Percentiles rank a stretch among this genome's conserved stretches.
Evolutionary conservation across 2,113 vertebrate species (phyloP).

Genomic region (Corythoichthys haematopterus): DNA sequence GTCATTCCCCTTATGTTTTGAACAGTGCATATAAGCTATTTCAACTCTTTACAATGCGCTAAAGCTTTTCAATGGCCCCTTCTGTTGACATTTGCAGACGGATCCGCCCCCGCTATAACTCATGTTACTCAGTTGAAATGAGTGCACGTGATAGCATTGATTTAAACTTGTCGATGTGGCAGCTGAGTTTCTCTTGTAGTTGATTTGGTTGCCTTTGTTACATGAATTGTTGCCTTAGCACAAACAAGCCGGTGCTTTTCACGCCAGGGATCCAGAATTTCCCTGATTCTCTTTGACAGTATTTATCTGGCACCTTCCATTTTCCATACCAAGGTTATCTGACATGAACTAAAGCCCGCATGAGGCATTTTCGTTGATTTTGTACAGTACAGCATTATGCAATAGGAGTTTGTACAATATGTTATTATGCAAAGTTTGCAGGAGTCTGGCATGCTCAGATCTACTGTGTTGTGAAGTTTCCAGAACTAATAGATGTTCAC

Average conservation of each 20-base stretch:
- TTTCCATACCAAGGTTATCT: slow-evolving; percentile 1
- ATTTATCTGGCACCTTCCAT: slow-evolving; percentile 23
- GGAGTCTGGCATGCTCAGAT: slow-evolving; percentile 57
- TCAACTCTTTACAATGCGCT: background rate
- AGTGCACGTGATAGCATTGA: slow-evolving; percentile 10
- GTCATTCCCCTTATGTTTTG: background rate
- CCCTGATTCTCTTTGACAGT: background rate
- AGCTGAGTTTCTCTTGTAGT: slow-evolving; percentile 37
- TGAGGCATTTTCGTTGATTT: slow-evolving; percentile 25
- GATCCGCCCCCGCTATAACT: slow-evolving; percentile 13
- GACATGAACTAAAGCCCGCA: slow-evolving; percentile 15
- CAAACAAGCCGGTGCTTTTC: slow-evolving; percentile 30
- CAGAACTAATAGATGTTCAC: slow-evolving; percentile 41
- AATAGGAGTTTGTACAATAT: slow-evolving; percentile 57
- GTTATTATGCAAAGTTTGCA: slow-evolving; percentile 62
- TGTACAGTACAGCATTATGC: slow-evolving; percentile 61
- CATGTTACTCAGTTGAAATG: slow-evolving; percentile 5
- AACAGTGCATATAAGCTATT: background rate
- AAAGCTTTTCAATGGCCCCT: slow-evolving; percentile 26
- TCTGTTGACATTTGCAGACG: slow-evolving; percentile 11
- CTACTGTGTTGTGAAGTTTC: slow-evolving; percentile 51
- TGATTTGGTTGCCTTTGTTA: slow-evolving; percentile 32
- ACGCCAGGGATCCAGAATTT: slow-evolving; percentile 2
- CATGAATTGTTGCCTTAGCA: slow-evolving; percentile 54
- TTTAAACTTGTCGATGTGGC: slow-evolving; percentile 32